Evolutionary conservation across 2,797 vertebrate genomes (phyloP), one percentile per base, ranked within the genome.

Genomic region (Okamejei kenojei): DNA sequence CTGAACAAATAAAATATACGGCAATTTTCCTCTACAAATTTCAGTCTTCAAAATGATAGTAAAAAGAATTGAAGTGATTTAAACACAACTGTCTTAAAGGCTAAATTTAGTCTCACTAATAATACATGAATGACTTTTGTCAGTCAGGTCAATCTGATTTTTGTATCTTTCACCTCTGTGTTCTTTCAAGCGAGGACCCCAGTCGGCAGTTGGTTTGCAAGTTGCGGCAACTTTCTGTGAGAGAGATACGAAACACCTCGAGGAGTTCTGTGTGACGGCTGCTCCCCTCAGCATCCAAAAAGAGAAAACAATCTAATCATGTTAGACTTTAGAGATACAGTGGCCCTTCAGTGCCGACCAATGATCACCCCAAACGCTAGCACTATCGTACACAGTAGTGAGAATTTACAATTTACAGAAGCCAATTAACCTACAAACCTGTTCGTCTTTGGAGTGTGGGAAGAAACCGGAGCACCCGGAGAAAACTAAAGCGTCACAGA

Each of bases 121-220:
- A 21, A 35, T 35, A 68, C n/a, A 88, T 35, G 84, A 68, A 88
- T 88, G 61, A 6, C 8, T 35, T 7, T n/a, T 88, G 65, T 68
- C 21, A 68, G 65, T 29, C 45, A 26, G 21, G 80, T 96, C 95
- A 19, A 21, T 74, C 26, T 93, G 93, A 10, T 95, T 93, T 93
- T 96, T 94, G 94, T 99, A 99, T 76, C 96, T 96, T 26, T 97
- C 97, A 8, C 96, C 96, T 90, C 97, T 96, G 94, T 99, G 96
- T 63, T 94, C 5, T 9, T 97, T 96, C 94, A 99, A 95, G 94
- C 96, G 98, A 1, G 98, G 98, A 23, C 97, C 98, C 98, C 98
- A 99, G 61, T 97, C 96, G 68, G 96, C 94, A 93, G 97, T 93
- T 0, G 98, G 97, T 61, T 93, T 96, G 94, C 97, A 98, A 93